A percentile compares a stretch with the other conserved stretches of the same genome.
These are phyloP conservation scores for Embidobia sp. DNA, from an alignment of 2,888 invertebrate species.

Conservation along the genomic window DNA sequence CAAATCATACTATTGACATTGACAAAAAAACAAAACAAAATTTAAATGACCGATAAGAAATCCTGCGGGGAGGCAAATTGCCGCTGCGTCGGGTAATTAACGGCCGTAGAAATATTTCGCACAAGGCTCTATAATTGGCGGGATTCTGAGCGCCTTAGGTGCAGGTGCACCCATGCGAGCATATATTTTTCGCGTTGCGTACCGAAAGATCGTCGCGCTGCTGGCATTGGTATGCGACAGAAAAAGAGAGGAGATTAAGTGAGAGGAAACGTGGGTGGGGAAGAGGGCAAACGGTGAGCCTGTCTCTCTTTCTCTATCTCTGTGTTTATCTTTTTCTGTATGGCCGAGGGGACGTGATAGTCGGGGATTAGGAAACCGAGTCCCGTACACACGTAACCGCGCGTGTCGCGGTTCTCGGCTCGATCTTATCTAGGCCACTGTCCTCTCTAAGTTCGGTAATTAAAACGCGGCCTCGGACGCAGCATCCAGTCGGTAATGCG, in stretches of 20 bases:
- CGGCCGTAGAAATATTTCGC: not conserved
- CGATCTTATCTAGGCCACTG: slow-evolving; percentile 35
- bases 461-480: too few species aligned
- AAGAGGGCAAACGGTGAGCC: slow-evolving; percentile 29
- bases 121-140: slow-evolving; percentile 2
- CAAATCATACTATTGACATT: too few species aligned
- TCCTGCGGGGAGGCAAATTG: too few species aligned
- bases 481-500: slow-evolving; percentile 2
- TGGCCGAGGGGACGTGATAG: slow-evolving; percentile 27
- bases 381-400: slow-evolving; percentile 48
- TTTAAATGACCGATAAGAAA: too few species aligned
- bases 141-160: slow-evolving; percentile 11
- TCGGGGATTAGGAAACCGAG: slow-evolving; percentile 54
- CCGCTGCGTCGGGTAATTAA: not conserved
- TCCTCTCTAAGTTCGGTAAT: slow-evolving; percentile 11
- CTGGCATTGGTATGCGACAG: slow-evolving; percentile 53
- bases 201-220: slow-evolving; percentile 48
- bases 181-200: slow-evolving; percentile 35
- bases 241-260: slow-evolving; percentile 50
- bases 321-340: slow-evolving; percentile 11
- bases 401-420: slow-evolving; percentile 35
- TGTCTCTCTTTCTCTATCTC: slow-evolving; percentile 21
- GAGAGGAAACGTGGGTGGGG: slow-evolving; percentile 53
- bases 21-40: too few species aligned
- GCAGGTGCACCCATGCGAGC: slow-evolving; percentile 42